Base-by-base conservation (phyloP, 2,888 invertebrate species). In the Aleiodes testaceus region DNA sequence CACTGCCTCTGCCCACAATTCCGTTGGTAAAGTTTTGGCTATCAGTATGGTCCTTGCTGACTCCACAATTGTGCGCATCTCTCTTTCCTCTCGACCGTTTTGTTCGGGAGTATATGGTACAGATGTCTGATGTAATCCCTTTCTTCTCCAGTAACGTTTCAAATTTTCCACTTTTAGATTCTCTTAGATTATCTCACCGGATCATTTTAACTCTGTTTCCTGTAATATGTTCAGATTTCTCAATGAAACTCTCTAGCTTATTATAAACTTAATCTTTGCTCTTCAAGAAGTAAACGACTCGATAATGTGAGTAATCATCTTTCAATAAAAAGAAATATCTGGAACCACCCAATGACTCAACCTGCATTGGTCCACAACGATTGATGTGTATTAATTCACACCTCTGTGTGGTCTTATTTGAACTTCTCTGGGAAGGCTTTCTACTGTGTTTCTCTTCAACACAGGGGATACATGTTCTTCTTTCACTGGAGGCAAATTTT, bases 61-160 rank as follows among this genome's bases (percentile, higher is more conserved):
- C 9, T 63, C 63, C 1, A 45, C 22, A 47, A 63, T 44, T 20
- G 20, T 63, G 0, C 26, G 22, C 42, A 18, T 63, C 22, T 63
- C 20, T n/a, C 63, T 20, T 6, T 45, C 63, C 3, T 77, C 70
- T 55, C 75, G 76, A 3, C 80, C 81, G 65, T 80, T 80, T 45
- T 79, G 78, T 69, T 81, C 74, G 4, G 81, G 80, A 66, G 74
- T 78, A 45, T 79, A 75, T 6, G 78, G 71, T 6, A 78, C 71
- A 11, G 78, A 78, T 53, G 71, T 73, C 55, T 77, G 55, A 50
- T 75, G 63, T 52, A 36, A 80, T 80, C 1, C 75, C 77, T 53
- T 55, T 64, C 1, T 69, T 77, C 20, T 64, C 61, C 1, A 61
- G 18, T 20, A 61, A 49, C 0, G 65, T 52, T 6, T 74, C 67